A percentile compares a stretch with the other conserved stretches of the same genome.
Conservation (phyloP, 2,113 vertebrate genomes). For the Electrona antarctica region DNA sequence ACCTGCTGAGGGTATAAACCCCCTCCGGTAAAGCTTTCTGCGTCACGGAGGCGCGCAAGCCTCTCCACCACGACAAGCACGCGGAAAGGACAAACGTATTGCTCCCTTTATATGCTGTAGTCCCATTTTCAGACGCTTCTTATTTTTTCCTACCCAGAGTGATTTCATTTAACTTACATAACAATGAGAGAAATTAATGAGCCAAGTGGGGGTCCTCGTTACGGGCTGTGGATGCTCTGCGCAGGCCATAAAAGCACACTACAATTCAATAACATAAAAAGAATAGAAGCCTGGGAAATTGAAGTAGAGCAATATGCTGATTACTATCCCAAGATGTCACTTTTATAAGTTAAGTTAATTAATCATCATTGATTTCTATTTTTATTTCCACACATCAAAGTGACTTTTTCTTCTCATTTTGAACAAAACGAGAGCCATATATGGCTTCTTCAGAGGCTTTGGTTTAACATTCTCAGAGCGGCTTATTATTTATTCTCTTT, state of each 20-base stretch:
- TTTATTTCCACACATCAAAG: slow-evolving; percentile 63
- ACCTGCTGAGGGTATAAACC: no score
- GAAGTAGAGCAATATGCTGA: slow-evolving; percentile 51
- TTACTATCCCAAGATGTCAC: slow-evolving; percentile 55
- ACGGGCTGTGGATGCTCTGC: slow-evolving; percentile 52
- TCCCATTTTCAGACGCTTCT: not conserved
- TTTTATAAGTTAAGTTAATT: slow-evolving; percentile 58
- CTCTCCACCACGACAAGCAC: no score
- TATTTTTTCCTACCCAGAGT: slow-evolving; percentile 45
- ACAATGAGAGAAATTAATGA: slow-evolving; percentile 74
- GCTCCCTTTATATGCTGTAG: slow-evolving; percentile 34
- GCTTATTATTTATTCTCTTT: slow-evolving; percentile 69
- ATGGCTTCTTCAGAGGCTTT: slow-evolving; percentile 43
- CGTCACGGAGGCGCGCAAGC: no score
- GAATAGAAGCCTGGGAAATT: slow-evolving; percentile 56
- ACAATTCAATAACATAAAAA: slow-evolving; percentile 66
- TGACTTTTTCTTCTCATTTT: slow-evolving; percentile 45
- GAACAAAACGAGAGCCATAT: slow-evolving; percentile 49
- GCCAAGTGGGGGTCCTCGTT: slow-evolving; percentile 53
- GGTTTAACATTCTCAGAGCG: slow-evolving; percentile 31
- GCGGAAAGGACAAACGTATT: not conserved
- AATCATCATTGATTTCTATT: slow-evolving; percentile 60
- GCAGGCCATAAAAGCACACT: slow-evolving; percentile 61
- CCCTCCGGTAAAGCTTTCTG: no score
- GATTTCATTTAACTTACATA: slow-evolving; percentile 72